Evolutionary conservation across 2,888 invertebrate species (phyloP).

Genomic region (Brenthis ino): DNA sequence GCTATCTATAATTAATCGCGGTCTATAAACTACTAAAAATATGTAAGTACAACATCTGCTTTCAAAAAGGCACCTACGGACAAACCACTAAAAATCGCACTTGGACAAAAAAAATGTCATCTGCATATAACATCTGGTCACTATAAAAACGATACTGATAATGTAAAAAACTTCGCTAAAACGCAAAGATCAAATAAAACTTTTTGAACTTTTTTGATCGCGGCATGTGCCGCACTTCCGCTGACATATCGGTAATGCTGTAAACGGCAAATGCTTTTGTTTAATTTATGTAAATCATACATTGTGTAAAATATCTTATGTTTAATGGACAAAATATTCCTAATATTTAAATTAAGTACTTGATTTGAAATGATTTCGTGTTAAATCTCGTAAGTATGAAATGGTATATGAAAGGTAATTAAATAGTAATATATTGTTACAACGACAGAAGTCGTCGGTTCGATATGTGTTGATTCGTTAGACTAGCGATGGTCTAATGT

Average conservation of each 20-base stretch:
- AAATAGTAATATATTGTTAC: too few species aligned
- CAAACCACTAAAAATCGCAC: slow-evolving; percentile 78
- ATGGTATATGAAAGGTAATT: too few species aligned
- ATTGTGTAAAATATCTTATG: slow-evolving; percentile 1
- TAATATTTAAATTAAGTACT: too few species aligned
- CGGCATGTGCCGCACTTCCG: slow-evolving; percentile 75
- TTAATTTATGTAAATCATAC: slow-evolving; percentile 23
- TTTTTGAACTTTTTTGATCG: slow-evolving; percentile 56
- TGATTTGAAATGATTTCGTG: too few species aligned
- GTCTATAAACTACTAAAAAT: slow-evolving; percentile 37
- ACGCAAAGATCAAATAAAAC: slow-evolving; percentile 58
- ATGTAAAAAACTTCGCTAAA: slow-evolving; percentile 69
- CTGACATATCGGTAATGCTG: slow-evolving; percentile 37
- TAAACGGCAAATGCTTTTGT: slow-evolving; percentile 32
- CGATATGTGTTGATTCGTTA: too few species aligned
- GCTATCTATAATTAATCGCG: slow-evolving; percentile 19
- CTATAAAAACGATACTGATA: slow-evolving; percentile 61
- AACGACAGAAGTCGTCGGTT: too few species aligned
- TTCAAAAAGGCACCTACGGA: slow-evolving; percentile 63
- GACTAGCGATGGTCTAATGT: too few species aligned
- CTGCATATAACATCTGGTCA: slow-evolving; percentile 80
- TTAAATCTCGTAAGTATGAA: too few species aligned
- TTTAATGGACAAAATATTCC: not conserved
- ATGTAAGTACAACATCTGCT: slow-evolving; percentile 76
- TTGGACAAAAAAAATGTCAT: slow-evolving; percentile 73